phyloP scores from a whole-genome alignment of 2,797 vertebrate genomes.

The Danio albolineatus region DNA sequence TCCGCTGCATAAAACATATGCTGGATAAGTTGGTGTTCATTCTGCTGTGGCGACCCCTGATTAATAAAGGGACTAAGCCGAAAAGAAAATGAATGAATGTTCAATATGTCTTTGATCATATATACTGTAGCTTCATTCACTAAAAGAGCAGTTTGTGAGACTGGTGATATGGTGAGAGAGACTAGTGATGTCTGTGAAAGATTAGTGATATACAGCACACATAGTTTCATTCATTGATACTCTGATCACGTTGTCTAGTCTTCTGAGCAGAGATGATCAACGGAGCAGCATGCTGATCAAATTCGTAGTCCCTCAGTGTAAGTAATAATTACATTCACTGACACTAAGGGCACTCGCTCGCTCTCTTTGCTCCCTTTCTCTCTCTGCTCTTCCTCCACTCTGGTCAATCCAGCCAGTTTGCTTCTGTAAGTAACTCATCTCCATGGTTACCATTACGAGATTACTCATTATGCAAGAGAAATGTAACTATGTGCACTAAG shows the following conservation, averaged over 20 bases:
- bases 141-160: too few species aligned
- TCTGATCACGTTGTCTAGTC: slow-evolving; percentile 1
- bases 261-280: slow-evolving; percentile 38
- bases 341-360: slow-evolving; percentile 12
- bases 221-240: background rate
- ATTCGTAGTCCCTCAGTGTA: slow-evolving; percentile 32
- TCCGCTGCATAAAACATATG: too few species aligned
- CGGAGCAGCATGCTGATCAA: slow-evolving; percentile 31
- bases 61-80: too few species aligned
- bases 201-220: too few species aligned
- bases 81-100: too few species aligned
- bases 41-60: too few species aligned
- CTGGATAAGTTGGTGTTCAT: too few species aligned
- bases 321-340: slow-evolving; percentile 40
- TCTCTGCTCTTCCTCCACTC: background rate
- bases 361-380: background rate
- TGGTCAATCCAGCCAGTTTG: slow-evolving; percentile 5
- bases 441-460: slow-evolving; percentile 47
- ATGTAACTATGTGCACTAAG: background rate
- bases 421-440: slow-evolving; percentile 7
- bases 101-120: background rate
- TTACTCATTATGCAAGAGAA: slow-evolving; percentile 46
- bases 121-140: too few species aligned
- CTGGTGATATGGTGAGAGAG: too few species aligned
- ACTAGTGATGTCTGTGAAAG: too few species aligned